These are phyloP conservation scores for Xestoiulus laeticollis DNA, from an alignment of 2,888 invertebrate genomes.

Conservation along the genomic window DNA sequence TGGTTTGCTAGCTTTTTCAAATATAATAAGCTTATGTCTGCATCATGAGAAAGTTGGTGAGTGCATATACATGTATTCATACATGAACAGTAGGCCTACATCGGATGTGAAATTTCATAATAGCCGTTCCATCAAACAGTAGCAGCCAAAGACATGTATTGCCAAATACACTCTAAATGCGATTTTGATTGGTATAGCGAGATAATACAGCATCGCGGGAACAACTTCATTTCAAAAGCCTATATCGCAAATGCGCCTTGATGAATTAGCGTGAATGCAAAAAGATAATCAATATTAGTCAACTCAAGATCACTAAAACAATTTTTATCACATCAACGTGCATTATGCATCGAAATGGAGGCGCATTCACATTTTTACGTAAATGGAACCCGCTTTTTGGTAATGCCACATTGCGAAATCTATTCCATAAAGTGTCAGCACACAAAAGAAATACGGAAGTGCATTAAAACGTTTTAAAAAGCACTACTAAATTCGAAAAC, in stretches of 20 bases:
- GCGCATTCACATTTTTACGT: not conserved
- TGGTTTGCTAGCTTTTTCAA: no score
- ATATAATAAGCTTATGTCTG: not conserved
- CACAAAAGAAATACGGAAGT: not conserved
- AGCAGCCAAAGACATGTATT: not conserved
- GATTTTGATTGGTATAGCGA: slow-evolving; percentile 7
- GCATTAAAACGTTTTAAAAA: slow-evolving; percentile 24
- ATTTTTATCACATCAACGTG: slow-evolving; percentile 27
- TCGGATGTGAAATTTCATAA: not conserved
- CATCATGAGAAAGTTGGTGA: not conserved
- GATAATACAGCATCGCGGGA: not conserved
- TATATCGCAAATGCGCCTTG: slow-evolving; percentile 14
- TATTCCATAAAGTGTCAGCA: not conserved
- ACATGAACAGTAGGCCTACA: no score
- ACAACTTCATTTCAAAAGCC: not conserved
- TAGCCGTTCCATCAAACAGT: not conserved
- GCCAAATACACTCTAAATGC: slow-evolving; percentile 34
- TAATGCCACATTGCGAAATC: not conserved
- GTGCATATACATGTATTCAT: not conserved
- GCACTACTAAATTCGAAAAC: not conserved
- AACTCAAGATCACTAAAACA: not conserved
- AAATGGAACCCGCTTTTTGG: slow-evolving; percentile 1
- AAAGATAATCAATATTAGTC: slow-evolving; percentile 34
- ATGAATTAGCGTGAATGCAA: slow-evolving; percentile 5
- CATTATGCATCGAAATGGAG: not conserved